Percentiles rank a stretch among this genome's conserved stretches.
Evolutionary conservation across 2,113 vertebrate species (phyloP).

Genomic region (Lepisosteus oculatus): DNA sequence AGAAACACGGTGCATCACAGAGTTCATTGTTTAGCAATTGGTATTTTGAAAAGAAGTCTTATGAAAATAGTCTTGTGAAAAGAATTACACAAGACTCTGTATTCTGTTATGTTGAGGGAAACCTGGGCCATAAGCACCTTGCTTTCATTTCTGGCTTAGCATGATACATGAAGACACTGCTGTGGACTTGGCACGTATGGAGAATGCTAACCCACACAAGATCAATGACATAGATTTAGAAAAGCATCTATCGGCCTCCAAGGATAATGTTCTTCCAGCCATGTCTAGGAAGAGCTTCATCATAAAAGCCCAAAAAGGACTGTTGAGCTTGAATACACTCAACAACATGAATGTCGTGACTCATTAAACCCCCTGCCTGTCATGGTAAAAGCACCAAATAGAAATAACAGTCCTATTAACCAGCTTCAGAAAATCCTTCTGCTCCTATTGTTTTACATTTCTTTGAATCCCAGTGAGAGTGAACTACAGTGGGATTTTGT

Average conservation of each 20-base stretch:
- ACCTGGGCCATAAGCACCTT: too few relatives aligned
- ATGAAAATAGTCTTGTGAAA: too few relatives aligned
- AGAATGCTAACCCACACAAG: too few relatives aligned
- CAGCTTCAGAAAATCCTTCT: not conserved
- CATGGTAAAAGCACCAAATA: not conserved
- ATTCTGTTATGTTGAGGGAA: too few relatives aligned
- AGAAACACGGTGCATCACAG: slow-evolving; percentile 58
- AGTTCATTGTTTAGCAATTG: slow-evolving; percentile 78
- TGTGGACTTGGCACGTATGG: too few relatives aligned
- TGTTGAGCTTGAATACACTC: not conserved
- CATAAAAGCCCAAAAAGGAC: not conserved
- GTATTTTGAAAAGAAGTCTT: slow-evolving; percentile 58
- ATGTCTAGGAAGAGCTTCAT: too few relatives aligned
- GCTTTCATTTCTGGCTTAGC: too few relatives aligned
- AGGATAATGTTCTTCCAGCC: too few relatives aligned
- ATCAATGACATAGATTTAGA: too few relatives aligned
- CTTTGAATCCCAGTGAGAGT: not conserved
- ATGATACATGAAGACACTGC: too few relatives aligned
- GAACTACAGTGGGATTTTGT: not conserved
- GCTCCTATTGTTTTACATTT: not conserved
- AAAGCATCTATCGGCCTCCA: too few relatives aligned
- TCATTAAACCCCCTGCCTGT: not conserved
- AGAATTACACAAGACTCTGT: too few relatives aligned
- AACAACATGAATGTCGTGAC: not conserved
- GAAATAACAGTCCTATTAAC: not conserved